Conservation (phyloP, 2,797 vertebrate genomes). For the Falco columbarius region DNA sequence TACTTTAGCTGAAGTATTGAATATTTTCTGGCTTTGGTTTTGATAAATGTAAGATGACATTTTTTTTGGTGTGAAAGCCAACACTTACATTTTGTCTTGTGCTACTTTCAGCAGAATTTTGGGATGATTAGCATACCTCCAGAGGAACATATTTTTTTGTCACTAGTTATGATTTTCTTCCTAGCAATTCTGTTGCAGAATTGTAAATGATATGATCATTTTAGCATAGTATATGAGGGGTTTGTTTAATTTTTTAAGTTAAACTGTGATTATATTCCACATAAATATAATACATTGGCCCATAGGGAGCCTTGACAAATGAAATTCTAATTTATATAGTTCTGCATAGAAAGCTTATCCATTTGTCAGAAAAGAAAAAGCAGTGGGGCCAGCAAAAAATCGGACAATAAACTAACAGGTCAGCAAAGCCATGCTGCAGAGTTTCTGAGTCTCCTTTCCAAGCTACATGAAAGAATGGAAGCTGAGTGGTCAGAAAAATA, state of each 20-base stretch:
- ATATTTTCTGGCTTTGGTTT: not conserved
- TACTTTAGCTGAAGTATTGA: not conserved
- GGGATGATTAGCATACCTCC: not conserved
- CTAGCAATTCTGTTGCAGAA: not conserved
- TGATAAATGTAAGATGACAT: not conserved
- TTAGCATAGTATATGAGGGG: not conserved
- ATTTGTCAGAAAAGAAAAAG: not conserved
- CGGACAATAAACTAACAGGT: not conserved
- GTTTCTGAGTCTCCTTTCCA: not conserved
- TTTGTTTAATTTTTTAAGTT: not conserved
- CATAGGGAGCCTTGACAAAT: not conserved
- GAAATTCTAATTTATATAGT: not conserved
- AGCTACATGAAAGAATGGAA: not conserved
- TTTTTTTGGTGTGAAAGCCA: not conserved
- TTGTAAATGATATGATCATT: not conserved
- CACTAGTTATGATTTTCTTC: not conserved
- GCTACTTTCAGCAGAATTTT: not conserved
- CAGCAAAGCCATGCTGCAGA: not conserved
- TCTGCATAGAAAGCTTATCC: not conserved
- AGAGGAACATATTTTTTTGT: not conserved
- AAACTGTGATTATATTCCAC: not conserved
- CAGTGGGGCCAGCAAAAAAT: not conserved
- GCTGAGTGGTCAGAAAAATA: not conserved
- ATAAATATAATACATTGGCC: not conserved
- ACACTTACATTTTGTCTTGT: not conserved